Percentiles rank a stretch among this genome's conserved stretches.
Evolutionary conservation across 2,113 vertebrate species (phyloP).

Genomic region (Gambusia affinis): DNA sequence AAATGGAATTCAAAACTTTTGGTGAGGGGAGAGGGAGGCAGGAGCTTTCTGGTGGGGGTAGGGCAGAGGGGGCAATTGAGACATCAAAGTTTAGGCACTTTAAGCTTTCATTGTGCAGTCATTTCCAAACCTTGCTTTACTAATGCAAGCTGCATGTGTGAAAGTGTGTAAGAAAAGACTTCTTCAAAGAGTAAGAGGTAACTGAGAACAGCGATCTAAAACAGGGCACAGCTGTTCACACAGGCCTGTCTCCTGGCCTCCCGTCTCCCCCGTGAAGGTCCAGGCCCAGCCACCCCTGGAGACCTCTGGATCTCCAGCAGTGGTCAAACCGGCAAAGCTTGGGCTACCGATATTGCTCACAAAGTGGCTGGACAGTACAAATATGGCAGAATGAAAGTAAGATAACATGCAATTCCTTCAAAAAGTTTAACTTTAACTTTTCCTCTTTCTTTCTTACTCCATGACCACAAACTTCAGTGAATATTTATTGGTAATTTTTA

Average conservation of each 20-base stretch:
- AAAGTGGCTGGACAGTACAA: conserved; percentile 43
- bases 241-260: conserved; percentile 65
- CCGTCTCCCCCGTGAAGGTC: conserved; percentile 58
- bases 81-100: conserved; percentile 60
- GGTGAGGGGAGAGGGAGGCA: too few relatives aligned
- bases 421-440: background rate
- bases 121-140: conserved; percentile 41
- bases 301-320: conserved; percentile 69
- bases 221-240: conserved; percentile 81
- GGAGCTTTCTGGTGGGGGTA: too few relatives aligned
- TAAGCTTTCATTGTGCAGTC: conserved; percentile 53
- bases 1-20: conserved; percentile 30
- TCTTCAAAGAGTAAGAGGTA: conserved; percentile 77
- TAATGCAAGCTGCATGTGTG: conserved; percentile 74
- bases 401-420: background rate
- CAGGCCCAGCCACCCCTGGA: conserved; percentile 64
- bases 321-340: conserved; percentile 65
- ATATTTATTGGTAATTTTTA: too few relatives aligned
- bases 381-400: background rate
- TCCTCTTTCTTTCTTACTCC: too few relatives aligned
- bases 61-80: conserved; percentile 27
- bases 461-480: too few relatives aligned
- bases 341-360: conserved; percentile 57
- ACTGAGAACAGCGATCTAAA: conserved; percentile 76
- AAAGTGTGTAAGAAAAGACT: conserved; percentile 76